Base-by-base conservation (phyloP, 2,888 invertebrate genomes). In the Melolontha melolontha region DNA sequence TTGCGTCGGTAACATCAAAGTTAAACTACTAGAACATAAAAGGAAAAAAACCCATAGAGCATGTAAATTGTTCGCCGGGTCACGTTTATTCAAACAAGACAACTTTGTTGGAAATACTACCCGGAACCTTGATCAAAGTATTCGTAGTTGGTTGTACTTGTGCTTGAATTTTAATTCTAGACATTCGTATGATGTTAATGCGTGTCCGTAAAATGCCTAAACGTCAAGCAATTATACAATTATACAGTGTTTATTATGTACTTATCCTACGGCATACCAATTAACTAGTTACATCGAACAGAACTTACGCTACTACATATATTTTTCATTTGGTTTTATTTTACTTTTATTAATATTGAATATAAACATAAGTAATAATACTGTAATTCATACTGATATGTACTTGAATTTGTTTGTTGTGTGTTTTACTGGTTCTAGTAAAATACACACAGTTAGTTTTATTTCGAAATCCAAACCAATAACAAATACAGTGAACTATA, bases 81-180 rank as follows among this genome's bases (percentile, higher is more conserved):
- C 59, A 62, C 59, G 59, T 62, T 62, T 62, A 47, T 62, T 62
- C 27, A 62, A 62, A 16, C 47, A 62, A 29, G 59, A 34, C 27
- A 14, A 34, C 39, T 62, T 14, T 27, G 42, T 47, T 29, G 47
- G 34, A 62, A 34, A 62, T 62, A 34, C 29, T 62, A 47, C 47
- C 47, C 16, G 47, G 34, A 49, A 62, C 59, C 59, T 62, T 34
- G 59, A 62, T 14, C 40, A 54, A 55, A 40, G 41, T 16, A 47
- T 12, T 27, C 8, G 57, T 42, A 34, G 34, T 34, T 10, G 29
- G 59, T 44, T 44, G 59, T 59, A 44, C 41, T 10, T 44, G 12
- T 7, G 47, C 59, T 59, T 59, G 59, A 39, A 59, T 59, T 47
- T 59, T 59, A 47, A 59, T 59, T 59, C 34, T 14, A 29, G 6